Conservation (phyloP, 1,140 invertebrate species). For the Gryon sp. region DNA sequence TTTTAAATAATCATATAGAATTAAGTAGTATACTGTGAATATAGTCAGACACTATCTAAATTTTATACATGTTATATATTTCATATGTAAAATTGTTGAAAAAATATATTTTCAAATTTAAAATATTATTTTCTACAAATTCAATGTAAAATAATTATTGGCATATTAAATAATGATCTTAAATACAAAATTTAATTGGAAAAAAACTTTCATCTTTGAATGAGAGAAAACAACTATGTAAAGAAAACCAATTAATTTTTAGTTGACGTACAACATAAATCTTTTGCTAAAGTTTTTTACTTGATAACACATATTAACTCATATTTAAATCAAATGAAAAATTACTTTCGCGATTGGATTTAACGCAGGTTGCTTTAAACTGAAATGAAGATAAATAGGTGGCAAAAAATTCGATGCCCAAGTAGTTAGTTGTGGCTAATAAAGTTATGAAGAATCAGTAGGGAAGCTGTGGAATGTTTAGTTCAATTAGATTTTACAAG, state of each 20-base stretch:
- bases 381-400: constrained; percentile 41
- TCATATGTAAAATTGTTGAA: too few relatives aligned
- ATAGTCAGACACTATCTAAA: too few relatives aligned
- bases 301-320: constrained; percentile 44
- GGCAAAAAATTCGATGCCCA: constrained; percentile 39
- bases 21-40: too few relatives aligned
- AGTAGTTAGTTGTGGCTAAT: constrained; percentile 36
- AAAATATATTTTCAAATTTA: too few relatives aligned
- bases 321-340: constrained; percentile 52
- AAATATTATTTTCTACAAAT: too few relatives aligned
- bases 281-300: not conserved
- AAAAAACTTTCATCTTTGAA: too few relatives aligned
- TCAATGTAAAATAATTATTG: too few relatives aligned
- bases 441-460: constrained; percentile 45
- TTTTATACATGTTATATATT: too few relatives aligned
- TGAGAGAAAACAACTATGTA: too few relatives aligned
- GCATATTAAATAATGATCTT: too few relatives aligned
- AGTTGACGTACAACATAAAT: constrained; percentile 16
- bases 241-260: constrained; percentile 18
- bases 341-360: constrained; percentile 20
- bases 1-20: too few relatives aligned
- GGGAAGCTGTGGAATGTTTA: constrained; percentile 18
- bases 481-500: constrained; percentile 35
- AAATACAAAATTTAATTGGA: too few relatives aligned
- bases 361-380: constrained; percentile 26